Conservation (phyloP, 1,140 invertebrate genomes). For the Zaprionus ornatus region DNA sequence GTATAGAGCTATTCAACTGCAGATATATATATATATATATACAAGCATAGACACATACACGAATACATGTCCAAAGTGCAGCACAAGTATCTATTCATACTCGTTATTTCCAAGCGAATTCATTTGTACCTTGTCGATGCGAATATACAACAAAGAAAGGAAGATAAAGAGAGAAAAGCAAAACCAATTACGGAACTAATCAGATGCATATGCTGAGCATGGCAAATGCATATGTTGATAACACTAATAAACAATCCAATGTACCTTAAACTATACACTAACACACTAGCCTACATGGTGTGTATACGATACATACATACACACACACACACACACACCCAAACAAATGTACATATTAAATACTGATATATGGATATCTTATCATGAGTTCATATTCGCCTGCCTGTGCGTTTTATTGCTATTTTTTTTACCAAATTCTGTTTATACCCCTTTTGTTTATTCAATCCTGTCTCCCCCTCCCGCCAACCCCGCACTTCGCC, state of each 20-base stretch:
- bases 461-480: neutral
- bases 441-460: neutral
- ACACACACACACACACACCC: conserved; percentile 30
- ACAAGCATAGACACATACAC: neutral
- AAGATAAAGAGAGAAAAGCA: neutral
- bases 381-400: conserved; percentile 5
- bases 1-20: conserved; percentile 1
- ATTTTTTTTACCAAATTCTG: neutral
- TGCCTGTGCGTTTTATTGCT: conserved; percentile 9
- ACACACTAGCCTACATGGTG: conserved; percentile 1
- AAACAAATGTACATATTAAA: conserved; percentile 20
- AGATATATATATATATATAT: conserved; percentile 2
- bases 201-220: conserved; percentile 22
- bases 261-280: conserved; percentile 63
- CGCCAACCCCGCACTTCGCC: neutral
- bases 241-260: conserved; percentile 75
- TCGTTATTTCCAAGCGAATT: conserved; percentile 29
- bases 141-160: neutral
- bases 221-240: conserved; percentile 33
- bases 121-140: conserved; percentile 40
- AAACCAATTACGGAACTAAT: conserved; percentile 28
- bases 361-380: neutral
- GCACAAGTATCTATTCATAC: conserved; percentile 17
- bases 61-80: conserved; percentile 15
- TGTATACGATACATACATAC: neutral